Evolutionary conservation across 2,113 vertebrate species (phyloP).

Genomic region (Mungos mungo): DNA sequence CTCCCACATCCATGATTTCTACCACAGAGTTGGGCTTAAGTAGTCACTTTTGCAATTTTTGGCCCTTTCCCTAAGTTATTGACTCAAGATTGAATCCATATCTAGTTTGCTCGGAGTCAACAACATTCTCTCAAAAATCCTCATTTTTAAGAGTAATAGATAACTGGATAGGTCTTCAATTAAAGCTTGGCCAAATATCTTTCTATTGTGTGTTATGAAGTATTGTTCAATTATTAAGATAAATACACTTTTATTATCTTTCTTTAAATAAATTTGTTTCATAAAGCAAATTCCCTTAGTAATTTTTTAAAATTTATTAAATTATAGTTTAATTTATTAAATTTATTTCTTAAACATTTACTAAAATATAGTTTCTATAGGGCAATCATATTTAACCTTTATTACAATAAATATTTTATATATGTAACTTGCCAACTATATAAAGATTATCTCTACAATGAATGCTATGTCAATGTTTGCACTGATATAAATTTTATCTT

Average conservation of each 20-base stretch:
- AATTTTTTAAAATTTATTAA: slow-evolving; percentile 6
- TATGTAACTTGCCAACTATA: neutral
- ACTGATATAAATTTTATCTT: neutral
- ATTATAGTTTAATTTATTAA: neutral
- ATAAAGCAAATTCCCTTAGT: neutral
- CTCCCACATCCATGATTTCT: neutral
- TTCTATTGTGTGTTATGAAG: neutral
- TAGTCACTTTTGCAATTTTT: neutral
- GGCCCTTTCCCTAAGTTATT: neutral
- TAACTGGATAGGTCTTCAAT: neutral
- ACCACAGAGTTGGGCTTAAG: neutral
- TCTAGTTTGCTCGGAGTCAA: neutral
- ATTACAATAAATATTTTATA: neutral
- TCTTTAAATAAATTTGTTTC: neutral
- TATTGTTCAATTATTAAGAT: neutral
- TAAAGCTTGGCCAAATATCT: neutral
- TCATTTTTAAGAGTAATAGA: neutral
- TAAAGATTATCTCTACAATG: neutral
- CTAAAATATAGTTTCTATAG: neutral
- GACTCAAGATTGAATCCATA: neutral
- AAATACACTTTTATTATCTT: neutral
- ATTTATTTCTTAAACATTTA: neutral
- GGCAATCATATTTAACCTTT: neutral
- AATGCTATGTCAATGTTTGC: neutral
- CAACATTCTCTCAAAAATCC: neutral